phyloP scores from a whole-genome alignment of 2,797 vertebrate genomes.

The Pipistrellus kuhlii region DNA sequence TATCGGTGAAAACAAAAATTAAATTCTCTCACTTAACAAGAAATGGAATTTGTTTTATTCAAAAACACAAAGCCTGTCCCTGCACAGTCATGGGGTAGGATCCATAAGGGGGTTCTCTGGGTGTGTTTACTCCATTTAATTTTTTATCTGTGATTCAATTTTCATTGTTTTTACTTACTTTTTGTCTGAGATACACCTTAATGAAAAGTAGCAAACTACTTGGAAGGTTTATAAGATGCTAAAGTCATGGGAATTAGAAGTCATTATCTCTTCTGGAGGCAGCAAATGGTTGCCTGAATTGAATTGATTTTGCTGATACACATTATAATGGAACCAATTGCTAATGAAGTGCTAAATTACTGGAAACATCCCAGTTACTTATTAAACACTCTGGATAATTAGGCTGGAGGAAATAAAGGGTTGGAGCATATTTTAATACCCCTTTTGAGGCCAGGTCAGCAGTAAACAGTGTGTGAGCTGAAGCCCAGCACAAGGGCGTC shows the following conservation, averaged over 20 bases:
- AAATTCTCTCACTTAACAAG: constrained; percentile 69
- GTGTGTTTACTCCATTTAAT: constrained; percentile 68
- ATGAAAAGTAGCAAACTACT: constrained; percentile 78
- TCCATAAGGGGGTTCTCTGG: neutral
- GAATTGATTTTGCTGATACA: constrained; percentile 81
- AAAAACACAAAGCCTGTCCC: constrained; percentile 50
- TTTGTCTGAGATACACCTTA: constrained; percentile 67
- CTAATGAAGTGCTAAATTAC: constrained; percentile 85
- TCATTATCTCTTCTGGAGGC: constrained; percentile 82
- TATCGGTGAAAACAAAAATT: constrained; percentile 56
- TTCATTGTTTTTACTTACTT: constrained; percentile 74
- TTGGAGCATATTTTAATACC: constrained; percentile 31
- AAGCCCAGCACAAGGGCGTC: neutral
- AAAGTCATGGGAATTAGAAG: constrained; percentile 82
- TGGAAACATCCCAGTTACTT: constrained; percentile 84
- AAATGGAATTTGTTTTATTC: constrained; percentile 65
- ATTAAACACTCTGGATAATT: constrained; percentile 86
- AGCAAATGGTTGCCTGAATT: constrained; percentile 80
- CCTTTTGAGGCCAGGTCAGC: constrained; percentile 77
- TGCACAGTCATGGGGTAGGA: neutral
- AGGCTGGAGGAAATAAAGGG: constrained; percentile 72
- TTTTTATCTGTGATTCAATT: constrained; percentile 52
- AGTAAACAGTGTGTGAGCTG: constrained; percentile 55
- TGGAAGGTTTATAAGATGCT: constrained; percentile 79
- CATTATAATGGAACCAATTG: constrained; percentile 78